Percentiles rank a stretch among this genome's conserved stretches.
phyloP scores from a whole-genome alignment of 2,113 vertebrate genomes.

The Limnothrissa miodon region DNA sequence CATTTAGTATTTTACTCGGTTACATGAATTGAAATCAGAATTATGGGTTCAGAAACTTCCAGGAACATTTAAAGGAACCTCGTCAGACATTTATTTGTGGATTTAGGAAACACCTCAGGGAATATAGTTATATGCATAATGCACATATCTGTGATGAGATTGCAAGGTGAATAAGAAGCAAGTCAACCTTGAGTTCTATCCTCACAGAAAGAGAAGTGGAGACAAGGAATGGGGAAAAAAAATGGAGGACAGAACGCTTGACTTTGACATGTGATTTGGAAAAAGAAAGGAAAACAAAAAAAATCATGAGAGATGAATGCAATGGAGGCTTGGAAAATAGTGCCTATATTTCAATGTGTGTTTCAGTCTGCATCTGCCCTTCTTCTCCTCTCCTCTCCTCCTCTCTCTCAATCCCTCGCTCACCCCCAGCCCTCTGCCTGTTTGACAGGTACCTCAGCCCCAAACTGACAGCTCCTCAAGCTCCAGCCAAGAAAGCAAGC shows the following conservation, averaged over 20 bases:
- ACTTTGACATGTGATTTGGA: conserved; percentile 3
- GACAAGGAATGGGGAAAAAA: neutral
- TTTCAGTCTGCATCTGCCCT: conserved; percentile 60
- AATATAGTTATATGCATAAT: neutral
- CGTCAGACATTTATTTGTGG: neutral
- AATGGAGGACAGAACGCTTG: conserved; percentile 2
- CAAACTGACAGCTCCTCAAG: conserved; percentile 98
- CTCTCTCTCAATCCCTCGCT: conserved; percentile 82
- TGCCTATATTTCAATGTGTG: conserved; percentile 39
- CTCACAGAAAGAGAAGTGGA: neutral
- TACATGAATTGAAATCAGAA: neutral
- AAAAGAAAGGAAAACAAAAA: neutral
- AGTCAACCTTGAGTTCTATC: conserved; percentile 12
- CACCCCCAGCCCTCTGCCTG: conserved; percentile 64
- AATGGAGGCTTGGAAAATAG: neutral
- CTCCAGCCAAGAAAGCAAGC: conserved; percentile 88
- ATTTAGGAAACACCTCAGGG: neutral
- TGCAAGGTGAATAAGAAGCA: neutral
- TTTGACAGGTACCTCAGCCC: conserved; percentile 86
- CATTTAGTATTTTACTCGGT: neutral
- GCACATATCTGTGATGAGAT: neutral
- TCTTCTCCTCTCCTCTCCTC: conserved; percentile 52
- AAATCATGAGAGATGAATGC: conserved; percentile 23
- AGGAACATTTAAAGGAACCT: neutral
- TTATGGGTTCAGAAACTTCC: neutral